Conservation (phyloP, 2,888 invertebrate genomes). For the Hydrotaea cyrtoneurina region DNA sequence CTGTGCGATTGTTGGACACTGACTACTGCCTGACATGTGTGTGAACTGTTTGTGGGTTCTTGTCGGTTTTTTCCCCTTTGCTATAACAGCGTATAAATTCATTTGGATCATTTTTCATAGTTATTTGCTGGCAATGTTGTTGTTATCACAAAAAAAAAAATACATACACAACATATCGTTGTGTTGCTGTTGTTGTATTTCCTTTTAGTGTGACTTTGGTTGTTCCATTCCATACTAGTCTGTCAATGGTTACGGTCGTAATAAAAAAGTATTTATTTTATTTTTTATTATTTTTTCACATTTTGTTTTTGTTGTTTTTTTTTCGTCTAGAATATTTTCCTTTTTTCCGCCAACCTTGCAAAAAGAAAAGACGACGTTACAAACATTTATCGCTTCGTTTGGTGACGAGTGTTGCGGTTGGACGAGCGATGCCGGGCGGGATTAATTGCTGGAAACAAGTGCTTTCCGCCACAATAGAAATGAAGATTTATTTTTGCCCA, state of each 20-base stretch:
- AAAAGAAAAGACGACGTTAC: slow-evolving; percentile 25
- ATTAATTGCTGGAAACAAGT: slow-evolving; percentile 49
- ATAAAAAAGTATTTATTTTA: slow-evolving; percentile 36
- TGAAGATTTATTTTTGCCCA: slow-evolving; percentile 16
- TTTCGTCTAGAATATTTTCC: neutral
- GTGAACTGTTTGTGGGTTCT: neutral
- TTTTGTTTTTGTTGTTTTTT: slow-evolving; percentile 3
- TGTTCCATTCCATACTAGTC: neutral
- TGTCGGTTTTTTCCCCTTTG: neutral
- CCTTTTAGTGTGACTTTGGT: neutral
- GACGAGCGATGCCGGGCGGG: neutral
- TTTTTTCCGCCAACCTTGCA: slow-evolving; percentile 30
- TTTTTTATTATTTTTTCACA: slow-evolving; percentile 28
- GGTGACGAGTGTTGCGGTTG: neutral
- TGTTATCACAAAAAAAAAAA: neutral
- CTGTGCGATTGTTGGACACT: no score
- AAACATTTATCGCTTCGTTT: slow-evolving; percentile 36
- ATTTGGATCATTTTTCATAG: slow-evolving; percentile 31
- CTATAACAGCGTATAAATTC: neutral
- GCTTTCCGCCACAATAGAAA: slow-evolving; percentile 35
- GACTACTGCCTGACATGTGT: no score
- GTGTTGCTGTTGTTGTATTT: neutral
- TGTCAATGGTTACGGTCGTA: neutral
- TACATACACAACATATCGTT: neutral
- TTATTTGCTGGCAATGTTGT: slow-evolving; percentile 6